A percentile compares a stretch with the other conserved stretches of the same genome.
Conservation (phyloP, 1,140 invertebrate genomes). For the Polypedilum vanderplanki region DNA sequence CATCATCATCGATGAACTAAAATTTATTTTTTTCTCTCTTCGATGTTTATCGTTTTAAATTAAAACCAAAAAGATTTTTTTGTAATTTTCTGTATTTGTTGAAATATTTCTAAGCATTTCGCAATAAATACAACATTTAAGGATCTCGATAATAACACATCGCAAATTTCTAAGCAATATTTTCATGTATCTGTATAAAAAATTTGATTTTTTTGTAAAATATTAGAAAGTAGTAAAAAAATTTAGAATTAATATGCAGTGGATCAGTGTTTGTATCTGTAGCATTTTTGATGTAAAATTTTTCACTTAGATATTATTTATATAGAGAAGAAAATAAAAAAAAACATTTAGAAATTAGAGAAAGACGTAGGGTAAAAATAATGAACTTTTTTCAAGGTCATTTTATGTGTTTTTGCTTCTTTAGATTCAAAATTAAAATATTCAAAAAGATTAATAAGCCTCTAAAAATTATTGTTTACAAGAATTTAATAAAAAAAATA, state of each 20-base stretch:
- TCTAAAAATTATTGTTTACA: too few relatives aligned
- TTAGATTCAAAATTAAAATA: too few relatives aligned
- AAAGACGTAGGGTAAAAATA: background rate
- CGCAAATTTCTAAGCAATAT: constrained; percentile 3
- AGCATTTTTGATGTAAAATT: constrained; percentile 18
- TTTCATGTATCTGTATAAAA: background rate
- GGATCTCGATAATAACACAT: background rate
- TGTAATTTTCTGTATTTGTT: background rate
- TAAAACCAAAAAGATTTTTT: background rate
- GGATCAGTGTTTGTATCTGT: constrained; percentile 32
- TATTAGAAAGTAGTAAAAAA: background rate
- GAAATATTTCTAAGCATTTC: background rate
- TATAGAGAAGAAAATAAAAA: background rate
- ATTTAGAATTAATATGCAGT: constrained; percentile 29
- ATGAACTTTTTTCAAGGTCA: background rate
- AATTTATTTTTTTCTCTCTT: constrained; percentile 24
- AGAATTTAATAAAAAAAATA: too few relatives aligned
- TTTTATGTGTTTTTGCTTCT: background rate
- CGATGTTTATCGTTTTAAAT: constrained; percentile 21
- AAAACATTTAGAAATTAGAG: background rate
- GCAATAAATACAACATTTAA: background rate
- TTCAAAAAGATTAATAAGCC: too few relatives aligned
- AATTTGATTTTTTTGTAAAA: background rate
- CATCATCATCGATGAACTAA: background rate
- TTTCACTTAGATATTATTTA: background rate